Conservation (phyloP, 2,797 vertebrate genomes). For the Hemitrygon akajei region DNA sequence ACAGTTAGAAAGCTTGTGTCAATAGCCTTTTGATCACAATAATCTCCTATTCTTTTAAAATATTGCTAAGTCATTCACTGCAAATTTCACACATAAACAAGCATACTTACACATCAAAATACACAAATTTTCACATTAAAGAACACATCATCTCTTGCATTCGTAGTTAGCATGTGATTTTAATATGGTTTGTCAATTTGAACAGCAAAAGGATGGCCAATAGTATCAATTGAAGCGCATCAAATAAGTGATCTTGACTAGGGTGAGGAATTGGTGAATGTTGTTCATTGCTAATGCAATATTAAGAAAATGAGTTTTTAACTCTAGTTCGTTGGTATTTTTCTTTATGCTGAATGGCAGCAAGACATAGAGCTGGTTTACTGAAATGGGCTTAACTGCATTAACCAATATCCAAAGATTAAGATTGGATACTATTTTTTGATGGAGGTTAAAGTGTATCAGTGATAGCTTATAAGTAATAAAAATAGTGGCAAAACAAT, state of each 20-base stretch:
- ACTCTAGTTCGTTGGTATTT: neutral
- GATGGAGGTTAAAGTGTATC: too few relatives aligned
- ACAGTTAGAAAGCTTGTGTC: neutral
- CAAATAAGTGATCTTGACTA: neutral
- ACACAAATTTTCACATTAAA: neutral
- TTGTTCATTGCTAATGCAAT: neutral
- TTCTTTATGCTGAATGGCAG: neutral
- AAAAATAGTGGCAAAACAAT: neutral
- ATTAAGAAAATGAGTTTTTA: neutral
- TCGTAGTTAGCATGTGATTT: neutral
- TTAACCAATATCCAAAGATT: neutral
- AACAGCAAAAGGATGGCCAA: neutral
- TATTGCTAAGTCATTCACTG: neutral
- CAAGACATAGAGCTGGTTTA: neutral
- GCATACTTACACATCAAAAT: neutral
- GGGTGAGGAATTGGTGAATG: neutral
- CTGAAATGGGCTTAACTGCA: neutral
- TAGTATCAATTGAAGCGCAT: neutral
- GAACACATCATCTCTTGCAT: neutral
- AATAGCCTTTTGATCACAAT: constrained; percentile 39
- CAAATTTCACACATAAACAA: accelerated
- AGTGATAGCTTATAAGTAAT: neutral
- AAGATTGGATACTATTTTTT: neutral
- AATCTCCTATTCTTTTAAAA: constrained; percentile 42
- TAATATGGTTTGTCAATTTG: neutral